Conservation (phyloP, 1,140 invertebrate genomes). For the Papilio dardanus region DNA sequence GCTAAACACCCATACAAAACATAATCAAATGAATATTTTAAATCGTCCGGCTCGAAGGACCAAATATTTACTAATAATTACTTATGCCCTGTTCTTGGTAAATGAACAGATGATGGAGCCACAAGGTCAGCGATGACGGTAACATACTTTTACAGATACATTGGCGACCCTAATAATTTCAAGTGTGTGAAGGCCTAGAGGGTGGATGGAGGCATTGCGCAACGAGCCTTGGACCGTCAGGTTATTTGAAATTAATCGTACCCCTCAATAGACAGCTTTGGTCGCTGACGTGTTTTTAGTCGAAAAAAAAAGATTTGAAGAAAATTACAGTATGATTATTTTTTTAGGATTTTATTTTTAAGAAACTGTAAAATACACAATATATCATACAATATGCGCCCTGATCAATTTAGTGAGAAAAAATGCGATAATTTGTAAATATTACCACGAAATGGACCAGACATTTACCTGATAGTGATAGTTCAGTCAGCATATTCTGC, state of each 20-base stretch:
- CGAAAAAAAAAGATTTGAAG: no score
- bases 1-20: constrained; percentile 81
- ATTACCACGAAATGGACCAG: background rate
- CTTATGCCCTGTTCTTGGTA: background rate
- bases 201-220: no score
- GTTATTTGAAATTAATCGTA: no score
- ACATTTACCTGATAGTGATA: background rate
- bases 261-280: no score
- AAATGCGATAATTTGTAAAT: background rate
- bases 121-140: no score
- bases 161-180: no score
- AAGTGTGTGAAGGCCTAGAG: no score
- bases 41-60: background rate
- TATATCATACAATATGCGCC: background rate
- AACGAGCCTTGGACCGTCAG: no score
- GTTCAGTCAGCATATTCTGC: background rate
- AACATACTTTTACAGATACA: no score
- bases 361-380: background rate
- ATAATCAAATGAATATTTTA: constrained; percentile 12
- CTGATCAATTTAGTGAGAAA: background rate
- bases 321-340: no score
- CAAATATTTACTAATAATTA: background rate
- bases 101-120: no score
- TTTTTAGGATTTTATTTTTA: background rate
- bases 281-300: no score